phyloP scores from a whole-genome alignment of 2,797 vertebrate genomes.

The Nannoperca obscura region DNA sequence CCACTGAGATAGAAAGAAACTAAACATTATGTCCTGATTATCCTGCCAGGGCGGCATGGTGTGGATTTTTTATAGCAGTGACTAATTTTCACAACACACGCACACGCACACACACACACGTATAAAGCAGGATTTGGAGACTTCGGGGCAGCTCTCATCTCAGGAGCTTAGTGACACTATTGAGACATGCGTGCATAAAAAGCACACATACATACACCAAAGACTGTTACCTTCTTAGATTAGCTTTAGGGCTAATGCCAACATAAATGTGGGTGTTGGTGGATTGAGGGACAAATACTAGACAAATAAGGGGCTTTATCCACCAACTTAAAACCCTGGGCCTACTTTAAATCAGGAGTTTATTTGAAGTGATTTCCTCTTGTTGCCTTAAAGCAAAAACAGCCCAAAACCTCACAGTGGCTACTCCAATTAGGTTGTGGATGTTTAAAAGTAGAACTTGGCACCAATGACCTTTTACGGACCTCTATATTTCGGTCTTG shows the following conservation, averaged over 20 bases:
- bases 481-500: slow-evolving; percentile 6
- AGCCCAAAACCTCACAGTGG: slow-evolving; percentile 15
- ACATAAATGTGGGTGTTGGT: slow-evolving; percentile 62
- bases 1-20: slow-evolving; percentile 73
- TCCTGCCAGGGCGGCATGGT: slow-evolving; percentile 66
- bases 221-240: slow-evolving; percentile 62
- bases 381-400: slow-evolving; percentile 31
- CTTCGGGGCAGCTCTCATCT: slow-evolving; percentile 73
- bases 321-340: slow-evolving; percentile 41
- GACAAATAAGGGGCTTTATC: slow-evolving; percentile 53
- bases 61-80: slow-evolving; percentile 78
- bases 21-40: slow-evolving; percentile 77
- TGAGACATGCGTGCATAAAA: slow-evolving; percentile 46
- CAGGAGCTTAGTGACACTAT: slow-evolving; percentile 72
- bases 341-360: slow-evolving; percentile 39
- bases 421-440: not conserved
- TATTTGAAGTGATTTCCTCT: slow-evolving; percentile 42
- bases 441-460: slow-evolving; percentile 19
- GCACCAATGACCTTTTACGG: slow-evolving; percentile 23
- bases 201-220: slow-evolving; percentile 10
- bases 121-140: slow-evolving; percentile 73
- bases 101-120: slow-evolving; percentile 17
- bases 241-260: slow-evolving; percentile 63
- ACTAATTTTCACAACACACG: slow-evolving; percentile 70
- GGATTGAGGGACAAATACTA: slow-evolving; percentile 58